Base-by-base conservation (phyloP, 2,797 vertebrate genomes). In the Macroramphosus scolopax region DNA sequence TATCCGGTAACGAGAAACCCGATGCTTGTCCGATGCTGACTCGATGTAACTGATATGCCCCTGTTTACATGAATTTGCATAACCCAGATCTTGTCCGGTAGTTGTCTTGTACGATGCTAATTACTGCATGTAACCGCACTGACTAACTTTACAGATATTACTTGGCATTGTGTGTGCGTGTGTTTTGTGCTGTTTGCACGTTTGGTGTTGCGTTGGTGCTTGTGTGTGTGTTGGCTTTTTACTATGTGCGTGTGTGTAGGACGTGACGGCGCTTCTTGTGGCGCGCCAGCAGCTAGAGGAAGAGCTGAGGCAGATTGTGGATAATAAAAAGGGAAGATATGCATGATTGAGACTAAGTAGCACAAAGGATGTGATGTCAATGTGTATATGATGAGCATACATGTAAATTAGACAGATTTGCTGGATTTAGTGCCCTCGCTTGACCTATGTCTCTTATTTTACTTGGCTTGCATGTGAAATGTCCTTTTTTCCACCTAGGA, bases 401-500 rank as follows among this genome's bases (percentile, higher is more conserved):
- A 55, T 59, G 41, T 33, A 8, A 32, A 36, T n/a, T n/a, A n/a
- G n/a, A n/a, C n/a, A n/a, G n/a, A n/a, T n/a, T n/a, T n/a, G n/a
- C n/a, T 3, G 6, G 20, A 22, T 22, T 24, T 25, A 1, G 33
- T 29, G 1, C 3, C 31, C 35, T 31, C 22, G 5, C 6, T 17
- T 13, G 5, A n/a, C 16, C 18, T 13, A 6, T 5, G 12, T 13
- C 15, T 18, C 1, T n/a, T n/a, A n/a, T n/a, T n/a, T n/a, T n/a
- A n/a, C n/a, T n/a, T n/a, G n/a, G n/a, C 29, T 29, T 50, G 2
- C 36, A 33, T 49, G 2, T 2, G 1, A 8, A 50, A 26, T 51
- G 4, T 61, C 26, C 29, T 33, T 12, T 15, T n/a, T 9, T 31
- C 2, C 2, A n/a, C n/a, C 32, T 65, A 98, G 96, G 96, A 99